Evolutionary conservation across 2,113 vertebrate genomes (phyloP).

Genomic region (Beaufortia kweichowensis): DNA sequence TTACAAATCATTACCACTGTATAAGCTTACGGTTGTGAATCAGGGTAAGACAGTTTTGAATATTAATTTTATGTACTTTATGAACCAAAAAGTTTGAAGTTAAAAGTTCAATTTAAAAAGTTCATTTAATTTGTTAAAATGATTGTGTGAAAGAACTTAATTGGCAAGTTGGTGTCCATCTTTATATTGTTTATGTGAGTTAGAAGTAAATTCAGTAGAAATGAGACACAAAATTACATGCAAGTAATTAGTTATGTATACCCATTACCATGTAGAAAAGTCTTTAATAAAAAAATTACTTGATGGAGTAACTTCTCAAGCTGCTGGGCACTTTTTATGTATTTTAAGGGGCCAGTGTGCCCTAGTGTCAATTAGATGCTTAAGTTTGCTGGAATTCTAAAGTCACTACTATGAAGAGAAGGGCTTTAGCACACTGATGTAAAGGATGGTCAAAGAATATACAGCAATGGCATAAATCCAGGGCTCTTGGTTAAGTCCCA

Average conservation of each 20-base stretch:
- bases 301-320: not conserved
- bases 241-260: not conserved
- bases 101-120: no score
- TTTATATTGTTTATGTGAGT: not conserved
- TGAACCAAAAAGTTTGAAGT: no score
- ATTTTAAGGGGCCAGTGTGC: not conserved
- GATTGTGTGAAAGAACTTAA: no score
- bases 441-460: conserved; percentile 39
- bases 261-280: not conserved
- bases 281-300: conserved; percentile 2
- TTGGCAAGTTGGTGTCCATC: no score
- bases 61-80: no score
- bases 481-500: conserved; percentile 18
- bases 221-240: no score
- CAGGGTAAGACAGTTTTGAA: no score
- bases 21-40: no score
- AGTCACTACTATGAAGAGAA: not conserved
- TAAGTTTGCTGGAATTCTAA: not conserved
- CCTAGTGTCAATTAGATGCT: not conserved
- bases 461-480: conserved; percentile 34
- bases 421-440: not conserved
- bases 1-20: no score
- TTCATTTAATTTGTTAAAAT: no score
- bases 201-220: no score
- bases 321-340: not conserved